Base-by-base conservation (phyloP, 2,888 invertebrate genomes). In the Drosophila sordidapex region DNA sequence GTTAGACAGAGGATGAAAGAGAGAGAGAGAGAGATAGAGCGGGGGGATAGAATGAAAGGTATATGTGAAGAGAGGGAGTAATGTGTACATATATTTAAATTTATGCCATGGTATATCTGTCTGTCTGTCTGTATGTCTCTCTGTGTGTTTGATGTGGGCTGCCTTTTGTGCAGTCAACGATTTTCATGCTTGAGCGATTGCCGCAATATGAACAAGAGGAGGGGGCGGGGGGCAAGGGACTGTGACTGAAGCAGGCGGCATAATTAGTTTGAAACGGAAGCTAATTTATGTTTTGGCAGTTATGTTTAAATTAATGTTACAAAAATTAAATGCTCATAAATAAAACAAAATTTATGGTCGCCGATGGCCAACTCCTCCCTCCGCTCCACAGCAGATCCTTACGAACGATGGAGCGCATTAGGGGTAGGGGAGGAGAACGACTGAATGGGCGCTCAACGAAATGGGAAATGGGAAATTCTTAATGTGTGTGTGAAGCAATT, bases 201-300 rank as follows among this genome's bases (percentile, higher is more conserved):
- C 89, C 90, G 59, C 66, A 72, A 81, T 21, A 46, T 60, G 38
- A 70, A 58, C 36, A 33, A 29, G 36, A 10, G 64, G 29, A 35
- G 10, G 13, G 46, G 40, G 18, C 36, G 15, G 58, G 58, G 33
- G 61, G 48, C 10, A 38, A 7, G 25, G 61, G 53, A 46, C 74
- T 78, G 71, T 78, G 79, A 81, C 81, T 84, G 84, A 67, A 78
- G 89, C 88, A 85, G 81, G 83, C 77, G 72, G 76, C 83, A 90
- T 90, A 88, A 90, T 90, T 91, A 92, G 91, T 90, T 78, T 87
- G 86, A 90, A 90, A 90, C 90, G 89, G 91, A 89, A 91, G 91
- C 91, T 92, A 91, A 92, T 92, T 92, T 91, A 91, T 92, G 90
- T 91, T 91, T 90, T 91, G 92, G 90, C 92, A 92, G 92, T 91